phyloP scores from a whole-genome alignment of 37 sponge, comb jelly and placozoan species.

The Dysidea cf. avara region DNA sequence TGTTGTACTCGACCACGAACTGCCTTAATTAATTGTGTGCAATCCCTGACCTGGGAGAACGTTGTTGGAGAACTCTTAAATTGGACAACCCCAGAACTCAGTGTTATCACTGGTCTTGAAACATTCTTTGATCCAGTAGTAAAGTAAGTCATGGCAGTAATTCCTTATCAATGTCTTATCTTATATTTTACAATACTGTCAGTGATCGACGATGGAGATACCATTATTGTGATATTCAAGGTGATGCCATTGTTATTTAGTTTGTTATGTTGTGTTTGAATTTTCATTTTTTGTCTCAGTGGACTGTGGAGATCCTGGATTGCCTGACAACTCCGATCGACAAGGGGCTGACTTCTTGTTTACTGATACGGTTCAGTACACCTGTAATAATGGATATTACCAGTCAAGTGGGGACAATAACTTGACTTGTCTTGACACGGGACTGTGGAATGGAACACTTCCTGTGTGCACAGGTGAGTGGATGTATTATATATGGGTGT shows the following conservation, averaged over 20 bases:
- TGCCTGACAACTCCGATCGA: constrained; percentile 44
- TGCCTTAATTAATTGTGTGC: constrained; percentile 54
- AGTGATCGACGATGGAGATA: constrained; percentile 82
- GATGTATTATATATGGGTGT: not conserved
- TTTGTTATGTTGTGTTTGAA: no score
- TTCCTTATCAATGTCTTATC: not conserved
- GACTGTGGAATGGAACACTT: constrained; percentile 67
- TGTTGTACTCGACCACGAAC: constrained; percentile 69
- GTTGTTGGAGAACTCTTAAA: constrained; percentile 34
- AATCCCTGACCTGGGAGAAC: constrained; percentile 47
- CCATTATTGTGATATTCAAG: constrained; percentile 61
- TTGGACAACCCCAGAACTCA: constrained; percentile 15
- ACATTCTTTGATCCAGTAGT: constrained; percentile 50
- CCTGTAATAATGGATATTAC: constrained; percentile 76
- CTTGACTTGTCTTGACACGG: constrained; percentile 58
- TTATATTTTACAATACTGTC: not conserved
- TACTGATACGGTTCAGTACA: constrained; percentile 37
- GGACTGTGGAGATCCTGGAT: constrained; percentile 72
- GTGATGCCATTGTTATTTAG: not conserved
- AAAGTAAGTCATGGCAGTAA: constrained; percentile 24
- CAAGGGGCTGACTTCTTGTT: constrained; percentile 50
- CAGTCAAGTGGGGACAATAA: constrained; percentile 59
- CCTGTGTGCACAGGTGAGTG: constrained; percentile 67
- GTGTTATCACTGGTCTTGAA: constrained; percentile 53
- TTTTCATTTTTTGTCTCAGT: constrained; percentile 26